A percentile compares a stretch with the other conserved stretches of the same genome.
These are phyloP conservation scores for Rhingia campestris DNA, from an alignment of 2,888 invertebrate species.

Conservation along the genomic window DNA sequence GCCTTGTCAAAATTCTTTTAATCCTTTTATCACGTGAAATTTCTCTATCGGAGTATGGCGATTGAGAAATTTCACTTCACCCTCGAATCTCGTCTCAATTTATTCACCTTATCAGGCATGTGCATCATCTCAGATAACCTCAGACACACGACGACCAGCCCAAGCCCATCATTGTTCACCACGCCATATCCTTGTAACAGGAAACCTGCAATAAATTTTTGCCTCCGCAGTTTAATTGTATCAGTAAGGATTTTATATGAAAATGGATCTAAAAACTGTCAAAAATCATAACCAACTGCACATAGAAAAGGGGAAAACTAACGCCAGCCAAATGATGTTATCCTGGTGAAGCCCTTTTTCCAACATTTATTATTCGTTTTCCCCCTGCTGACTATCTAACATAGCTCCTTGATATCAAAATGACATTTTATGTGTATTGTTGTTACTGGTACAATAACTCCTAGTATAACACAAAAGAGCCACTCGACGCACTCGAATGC, in stretches of 20 bases:
- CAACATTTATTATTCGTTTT: conserved; percentile 46
- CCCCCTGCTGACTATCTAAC: conserved; percentile 31
- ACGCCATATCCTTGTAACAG: conserved; percentile 44
- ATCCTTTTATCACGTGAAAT: conserved; percentile 46
- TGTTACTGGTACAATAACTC: conserved; percentile 64
- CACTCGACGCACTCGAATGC: conserved; percentile 62
- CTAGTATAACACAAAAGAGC: conserved; percentile 59
- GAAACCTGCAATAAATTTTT: conserved; percentile 69
- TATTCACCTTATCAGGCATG: conserved; percentile 64
- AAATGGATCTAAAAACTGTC: conserved; percentile 68
- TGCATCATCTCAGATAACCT: conserved; percentile 71
- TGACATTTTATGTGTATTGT: conserved; percentile 57
- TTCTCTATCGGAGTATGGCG: conserved; percentile 1
- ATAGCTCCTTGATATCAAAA: conserved; percentile 54
- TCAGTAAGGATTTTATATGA: conserved; percentile 57
- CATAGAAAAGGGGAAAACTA: conserved; percentile 38
- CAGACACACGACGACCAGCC: conserved; percentile 50
- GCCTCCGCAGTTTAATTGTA: conserved; percentile 68
- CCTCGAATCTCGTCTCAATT: conserved; percentile 20
- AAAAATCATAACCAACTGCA: conserved; percentile 60
- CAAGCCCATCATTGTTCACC: conserved; percentile 15
- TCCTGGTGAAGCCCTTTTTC: conserved; percentile 19
- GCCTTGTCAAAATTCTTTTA: neutral
- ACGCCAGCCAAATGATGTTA: conserved; percentile 54
- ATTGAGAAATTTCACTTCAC: neutral